Percentiles rank a stretch among this genome's conserved stretches.
phyloP scores from a whole-genome alignment of 2,888 invertebrate genomes.

The Apodemia duryi region DNA sequence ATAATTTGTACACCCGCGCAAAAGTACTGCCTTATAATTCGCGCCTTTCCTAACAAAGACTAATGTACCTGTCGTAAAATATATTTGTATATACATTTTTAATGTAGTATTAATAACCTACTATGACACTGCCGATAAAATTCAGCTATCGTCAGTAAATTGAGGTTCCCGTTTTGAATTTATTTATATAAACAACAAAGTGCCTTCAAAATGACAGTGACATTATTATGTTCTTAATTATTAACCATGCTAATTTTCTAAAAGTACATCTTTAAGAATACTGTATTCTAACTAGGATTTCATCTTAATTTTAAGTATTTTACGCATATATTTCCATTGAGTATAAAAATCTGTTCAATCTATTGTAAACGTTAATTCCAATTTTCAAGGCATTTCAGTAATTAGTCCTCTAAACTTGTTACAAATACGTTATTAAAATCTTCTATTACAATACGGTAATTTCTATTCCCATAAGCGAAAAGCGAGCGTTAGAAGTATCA shows the following conservation, averaged over 20 bases:
- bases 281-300: background rate
- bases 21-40: too few species aligned
- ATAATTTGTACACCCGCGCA: too few species aligned
- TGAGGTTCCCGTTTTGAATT: too few species aligned
- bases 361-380: conserved; percentile 25
- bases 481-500: background rate
- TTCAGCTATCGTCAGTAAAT: too few species aligned
- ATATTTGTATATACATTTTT: too few species aligned
- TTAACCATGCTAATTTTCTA: background rate
- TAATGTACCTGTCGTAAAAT: too few species aligned
- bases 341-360: conserved; percentile 19
- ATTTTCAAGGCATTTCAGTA: conserved; percentile 32
- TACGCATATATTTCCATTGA: conserved; percentile 19
- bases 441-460: conserved; percentile 16
- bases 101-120: too few species aligned
- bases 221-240: background rate
- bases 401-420: conserved; percentile 25
- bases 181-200: too few species aligned
- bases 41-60: too few species aligned
- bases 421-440: conserved; percentile 24
- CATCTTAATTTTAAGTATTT: conserved; percentile 5
- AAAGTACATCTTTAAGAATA: background rate
- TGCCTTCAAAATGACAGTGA: too few species aligned
- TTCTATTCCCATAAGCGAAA: background rate
- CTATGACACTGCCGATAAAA: too few species aligned